Conservation (phyloP, 1,140 invertebrate genomes). For the Drosophila prosaltans region DNA sequence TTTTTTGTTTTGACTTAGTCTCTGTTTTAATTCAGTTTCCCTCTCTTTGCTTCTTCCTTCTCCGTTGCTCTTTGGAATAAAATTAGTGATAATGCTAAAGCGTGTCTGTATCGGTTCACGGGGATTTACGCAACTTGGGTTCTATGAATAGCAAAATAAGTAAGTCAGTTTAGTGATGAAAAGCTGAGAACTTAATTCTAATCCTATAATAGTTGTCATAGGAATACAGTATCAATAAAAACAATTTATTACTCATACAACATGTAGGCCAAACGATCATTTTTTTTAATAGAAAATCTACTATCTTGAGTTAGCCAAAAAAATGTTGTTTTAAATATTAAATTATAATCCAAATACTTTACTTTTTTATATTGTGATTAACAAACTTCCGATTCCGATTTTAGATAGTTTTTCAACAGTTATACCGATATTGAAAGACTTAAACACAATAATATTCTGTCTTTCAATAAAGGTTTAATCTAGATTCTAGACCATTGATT, state of each 20-base stretch:
- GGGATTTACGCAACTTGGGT: constrained; percentile 5
- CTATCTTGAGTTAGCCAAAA: not conserved
- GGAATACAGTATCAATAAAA: constrained; percentile 9
- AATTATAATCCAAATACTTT: no score
- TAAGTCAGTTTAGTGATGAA: not conserved
- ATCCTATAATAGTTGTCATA: not conserved
- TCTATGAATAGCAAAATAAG: not conserved
- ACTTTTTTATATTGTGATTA: no score
- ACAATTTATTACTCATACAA: constrained; percentile 33
- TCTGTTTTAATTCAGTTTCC: constrained; percentile 1
- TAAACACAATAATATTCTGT: no score
- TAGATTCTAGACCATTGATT: no score
- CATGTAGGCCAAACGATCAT: not conserved
- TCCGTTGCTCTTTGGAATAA: not conserved
- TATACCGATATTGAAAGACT: no score
- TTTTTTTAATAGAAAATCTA: not conserved
- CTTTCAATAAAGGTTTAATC: no score
- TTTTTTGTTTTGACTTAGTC: constrained; percentile 46
- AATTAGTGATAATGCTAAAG: constrained; percentile 36
- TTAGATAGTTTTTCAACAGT: no score
- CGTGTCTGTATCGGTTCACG: constrained; percentile 16
- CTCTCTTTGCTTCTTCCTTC: constrained; percentile 1
- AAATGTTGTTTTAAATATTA: no score
- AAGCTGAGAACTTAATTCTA: not conserved
- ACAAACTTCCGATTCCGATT: no score